phyloP scores from a whole-genome alignment of 2,797 vertebrate species.

The Picus viridis region DNA sequence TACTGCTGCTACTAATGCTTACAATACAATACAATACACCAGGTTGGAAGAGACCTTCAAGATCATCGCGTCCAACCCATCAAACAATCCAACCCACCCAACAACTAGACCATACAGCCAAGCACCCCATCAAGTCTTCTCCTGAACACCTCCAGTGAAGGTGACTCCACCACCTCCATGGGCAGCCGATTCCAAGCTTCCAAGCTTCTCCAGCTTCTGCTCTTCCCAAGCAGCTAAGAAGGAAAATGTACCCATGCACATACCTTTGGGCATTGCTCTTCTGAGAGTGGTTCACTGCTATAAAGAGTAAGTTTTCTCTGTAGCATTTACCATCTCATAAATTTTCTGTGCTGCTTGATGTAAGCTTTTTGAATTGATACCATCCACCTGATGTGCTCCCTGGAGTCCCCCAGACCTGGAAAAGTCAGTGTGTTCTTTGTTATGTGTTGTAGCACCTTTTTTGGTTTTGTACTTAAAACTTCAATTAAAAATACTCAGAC shows the following conservation, averaged over 20 bases:
- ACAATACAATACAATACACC: no score
- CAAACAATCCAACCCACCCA: no score
- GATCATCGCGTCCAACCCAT: no score
- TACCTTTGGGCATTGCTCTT: neutral
- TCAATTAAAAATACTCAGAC: slow-evolving; percentile 52
- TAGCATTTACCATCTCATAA: neutral
- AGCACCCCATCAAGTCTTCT: no score
- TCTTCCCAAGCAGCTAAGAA: neutral
- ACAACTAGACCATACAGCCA: no score
- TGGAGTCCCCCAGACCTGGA: neutral
- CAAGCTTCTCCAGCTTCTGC: neutral
- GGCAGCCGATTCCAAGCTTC: no score
- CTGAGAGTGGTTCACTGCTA: neutral
- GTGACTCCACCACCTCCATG: no score
- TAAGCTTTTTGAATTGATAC: neutral
- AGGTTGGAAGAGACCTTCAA: no score
- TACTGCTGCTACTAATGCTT: neutral
- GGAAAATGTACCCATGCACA: neutral
- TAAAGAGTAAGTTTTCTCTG: neutral
- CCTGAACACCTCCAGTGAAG: no score
- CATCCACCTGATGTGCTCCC: neutral
- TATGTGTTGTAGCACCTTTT: neutral
- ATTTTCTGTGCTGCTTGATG: neutral
- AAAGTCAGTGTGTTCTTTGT: neutral
- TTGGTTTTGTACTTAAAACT: slow-evolving; percentile 31